A percentile compares a stretch with the other conserved stretches of the same genome.
phyloP scores from a whole-genome alignment of 2,797 vertebrate species.

The Pseudochromis fuscus region DNA sequence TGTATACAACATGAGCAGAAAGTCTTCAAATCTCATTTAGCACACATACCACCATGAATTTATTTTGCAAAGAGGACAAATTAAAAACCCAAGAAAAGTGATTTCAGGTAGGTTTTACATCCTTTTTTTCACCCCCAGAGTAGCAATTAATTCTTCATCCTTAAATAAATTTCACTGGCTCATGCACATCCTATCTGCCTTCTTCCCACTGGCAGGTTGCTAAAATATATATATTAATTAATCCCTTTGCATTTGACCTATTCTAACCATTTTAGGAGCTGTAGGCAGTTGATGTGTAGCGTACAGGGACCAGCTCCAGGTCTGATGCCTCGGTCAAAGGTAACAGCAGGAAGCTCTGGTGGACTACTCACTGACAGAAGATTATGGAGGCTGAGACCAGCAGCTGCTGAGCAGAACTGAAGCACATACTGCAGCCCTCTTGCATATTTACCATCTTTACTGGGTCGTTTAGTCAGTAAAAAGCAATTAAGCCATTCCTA shows the following conservation, averaged over 20 bases:
- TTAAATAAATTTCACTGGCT: slow-evolving; percentile 39
- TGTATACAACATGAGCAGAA: not conserved
- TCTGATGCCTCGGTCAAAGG: slow-evolving; percentile 12
- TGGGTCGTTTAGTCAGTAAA: not conserved
- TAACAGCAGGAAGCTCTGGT: not conserved
- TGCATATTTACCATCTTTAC: not conserved
- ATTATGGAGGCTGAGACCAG: not conserved
- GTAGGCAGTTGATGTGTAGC: slow-evolving; percentile 4
- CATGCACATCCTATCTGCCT: slow-evolving; percentile 13
- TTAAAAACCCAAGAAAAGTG: slow-evolving; percentile 17
- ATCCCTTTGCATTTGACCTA: slow-evolving; percentile 44
- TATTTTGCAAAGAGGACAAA: slow-evolving; percentile 15
- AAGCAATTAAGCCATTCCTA: not conserved
- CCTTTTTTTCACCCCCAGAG: not conserved
- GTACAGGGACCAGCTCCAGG: slow-evolving; percentile 3
- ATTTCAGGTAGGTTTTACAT: slow-evolving; percentile 8
- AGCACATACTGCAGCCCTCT: not conserved
- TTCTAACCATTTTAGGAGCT: slow-evolving; percentile 15
- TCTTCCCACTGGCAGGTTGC: slow-evolving; percentile 16
- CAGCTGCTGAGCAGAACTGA: not conserved
- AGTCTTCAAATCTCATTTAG: slow-evolving; percentile 25
- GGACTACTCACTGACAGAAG: slow-evolving; percentile 9
- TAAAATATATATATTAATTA: slow-evolving; percentile 60
- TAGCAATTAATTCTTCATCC: slow-evolving; percentile 18
- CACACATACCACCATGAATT: too few relatives aligned